phyloP scores from a whole-genome alignment of 2,113 vertebrate species.

The Paraplagusia blochii region DNA sequence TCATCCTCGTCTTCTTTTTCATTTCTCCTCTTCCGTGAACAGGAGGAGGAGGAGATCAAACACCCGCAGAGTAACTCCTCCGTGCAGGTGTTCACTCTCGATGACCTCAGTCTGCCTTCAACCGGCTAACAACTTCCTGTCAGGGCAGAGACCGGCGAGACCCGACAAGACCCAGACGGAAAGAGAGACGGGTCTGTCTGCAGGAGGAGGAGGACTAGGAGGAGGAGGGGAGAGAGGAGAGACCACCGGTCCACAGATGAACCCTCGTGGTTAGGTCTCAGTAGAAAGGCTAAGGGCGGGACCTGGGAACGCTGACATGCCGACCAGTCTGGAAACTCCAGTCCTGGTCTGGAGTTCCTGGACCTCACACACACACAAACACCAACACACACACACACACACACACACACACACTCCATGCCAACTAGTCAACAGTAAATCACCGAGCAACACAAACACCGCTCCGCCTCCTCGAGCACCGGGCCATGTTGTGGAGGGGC shows the following conservation, averaged over 20 bases:
- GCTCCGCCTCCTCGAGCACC: conserved; percentile 47
- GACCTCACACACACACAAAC: conserved; percentile 51
- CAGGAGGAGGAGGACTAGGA: conserved; percentile 25
- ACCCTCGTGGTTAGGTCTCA: conserved; percentile 43
- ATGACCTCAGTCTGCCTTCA: conserved; percentile 68
- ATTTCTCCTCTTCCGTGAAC: conserved; percentile 52
- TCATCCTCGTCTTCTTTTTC: conserved; percentile 49
- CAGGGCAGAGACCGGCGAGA: conserved; percentile 57
- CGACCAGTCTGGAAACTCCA: conserved; percentile 69
- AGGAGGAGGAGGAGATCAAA: conserved; percentile 56
- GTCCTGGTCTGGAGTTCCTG: conserved; percentile 39
- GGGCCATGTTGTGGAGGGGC: conserved; percentile 30
- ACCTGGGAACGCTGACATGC: conserved; percentile 44
- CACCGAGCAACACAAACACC: conserved; percentile 35
- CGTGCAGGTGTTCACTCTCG: conserved; percentile 69
- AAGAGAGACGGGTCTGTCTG: conserved; percentile 30
- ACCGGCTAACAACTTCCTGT: conserved; percentile 69
- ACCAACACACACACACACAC: too few relatives aligned
- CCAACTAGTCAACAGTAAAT: conserved; percentile 47
- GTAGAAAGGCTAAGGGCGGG: conserved; percentile 58
- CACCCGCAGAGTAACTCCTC: conserved; percentile 71
- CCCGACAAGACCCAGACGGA: conserved; percentile 61
- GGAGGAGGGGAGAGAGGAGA: neutral
- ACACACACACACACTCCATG: conserved; percentile 6
- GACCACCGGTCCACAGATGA: too few relatives aligned